A percentile compares a stretch with the other conserved stretches of the same genome.
Conservation (phyloP, 37 sponge, comb jelly and placozoan genomes). For the Oopsacas minuta region DNA sequence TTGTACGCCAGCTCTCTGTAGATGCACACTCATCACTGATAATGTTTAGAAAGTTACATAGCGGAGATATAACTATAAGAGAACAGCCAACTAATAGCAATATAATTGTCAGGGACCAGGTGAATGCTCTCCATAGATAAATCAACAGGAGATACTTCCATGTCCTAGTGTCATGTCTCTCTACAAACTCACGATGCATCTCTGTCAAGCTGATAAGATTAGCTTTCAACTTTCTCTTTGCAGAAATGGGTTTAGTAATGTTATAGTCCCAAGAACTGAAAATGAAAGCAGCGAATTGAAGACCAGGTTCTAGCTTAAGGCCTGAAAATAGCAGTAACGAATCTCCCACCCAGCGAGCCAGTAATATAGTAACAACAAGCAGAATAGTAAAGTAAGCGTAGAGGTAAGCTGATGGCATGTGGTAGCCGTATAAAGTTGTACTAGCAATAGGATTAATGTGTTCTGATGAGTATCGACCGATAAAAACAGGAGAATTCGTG, state of each 20-base stretch:
- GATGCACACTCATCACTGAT: not conserved
- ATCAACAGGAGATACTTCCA: not conserved
- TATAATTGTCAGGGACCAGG: not conserved
- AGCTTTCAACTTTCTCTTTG: not conserved
- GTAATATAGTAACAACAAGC: not conserved
- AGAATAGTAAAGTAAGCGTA: not conserved
- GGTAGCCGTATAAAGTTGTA: not conserved
- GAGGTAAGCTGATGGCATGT: not conserved
- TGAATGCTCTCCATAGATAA: not conserved
- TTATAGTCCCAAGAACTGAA: not conserved
- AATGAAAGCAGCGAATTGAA: not conserved
- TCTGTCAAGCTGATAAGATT: not conserved
- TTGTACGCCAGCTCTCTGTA: not conserved
- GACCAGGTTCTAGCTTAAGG: not conserved
- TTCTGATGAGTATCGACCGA: not conserved
- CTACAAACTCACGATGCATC: not conserved
- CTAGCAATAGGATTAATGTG: not conserved
- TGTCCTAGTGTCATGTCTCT: not conserved
- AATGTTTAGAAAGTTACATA: not conserved
- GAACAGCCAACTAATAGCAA: not conserved
- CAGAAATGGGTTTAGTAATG: not conserved
- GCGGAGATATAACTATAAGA: not conserved
- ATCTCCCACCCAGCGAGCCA: not conserved
- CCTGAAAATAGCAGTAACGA: not conserved
- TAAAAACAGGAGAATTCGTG: not conserved